Base-by-base conservation (phyloP, 2,797 vertebrate species). In the Etheostoma perlongum region DNA sequence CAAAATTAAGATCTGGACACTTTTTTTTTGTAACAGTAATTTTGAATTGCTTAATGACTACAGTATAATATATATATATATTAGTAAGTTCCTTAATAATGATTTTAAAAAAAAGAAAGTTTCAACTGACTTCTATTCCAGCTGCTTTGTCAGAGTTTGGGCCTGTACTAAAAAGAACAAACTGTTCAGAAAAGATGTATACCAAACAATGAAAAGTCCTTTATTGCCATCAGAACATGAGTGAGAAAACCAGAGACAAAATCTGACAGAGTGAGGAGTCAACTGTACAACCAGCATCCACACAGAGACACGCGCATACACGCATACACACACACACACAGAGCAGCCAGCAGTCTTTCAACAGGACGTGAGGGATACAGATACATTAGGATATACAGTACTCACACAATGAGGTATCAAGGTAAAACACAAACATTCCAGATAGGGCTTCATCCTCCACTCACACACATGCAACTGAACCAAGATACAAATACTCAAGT, bases 141-240 rank as follows among this genome's bases (percentile, higher is more conserved):
- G 40, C 14, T 62, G 60, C 53, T 33, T 19, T 53, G 66, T 57
- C 19, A 36, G 23, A 47, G 11, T 27, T 67, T 7, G 33, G 7
- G 16, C 16, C 4, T 5, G 9, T 27, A 6, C 30, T 46, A 13
- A 60, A 71, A 88, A 79, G 64, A 72, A 89, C 14, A 84, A 82
- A 82, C 19, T 12, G 53, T 64, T 72, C 64, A 46, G 77, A 76
- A 82, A 86, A 83, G 80, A 65, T 77, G 30, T 92, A 80, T 93
- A 94, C 86, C 89, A 94, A 94, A 94, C 92, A 93, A 94, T 94
- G 92, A 94, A 94, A 94, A 94, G 91, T 94, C 91, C 92, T 94
- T 94, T 94, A 94, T 94, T 94, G 92, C 93, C 94, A 93, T 93
- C 93, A 94, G 94, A 93, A 93, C 91, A 94, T 92, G 89, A 92